Evolutionary conservation across 92 coral and sea anemone species (phyloP), one percentile per base, ranked within the genome.

Genomic region (Montipora capitata): DNA sequence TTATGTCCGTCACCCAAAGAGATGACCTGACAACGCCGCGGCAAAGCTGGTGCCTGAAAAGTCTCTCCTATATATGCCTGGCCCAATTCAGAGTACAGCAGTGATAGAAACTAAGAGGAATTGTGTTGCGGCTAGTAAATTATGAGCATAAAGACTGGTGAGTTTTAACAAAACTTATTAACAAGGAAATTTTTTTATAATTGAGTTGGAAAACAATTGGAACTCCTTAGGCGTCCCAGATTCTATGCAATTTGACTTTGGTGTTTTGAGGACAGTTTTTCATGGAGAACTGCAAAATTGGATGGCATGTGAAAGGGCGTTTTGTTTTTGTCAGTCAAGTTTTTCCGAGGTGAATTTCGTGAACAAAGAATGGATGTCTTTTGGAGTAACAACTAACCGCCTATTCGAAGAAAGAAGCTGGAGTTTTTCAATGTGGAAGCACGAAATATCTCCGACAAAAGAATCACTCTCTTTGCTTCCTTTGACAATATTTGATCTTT

Each of bases 1-100:
- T 83, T 68, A 59, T 66, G 43, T 77, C 68, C 78, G 66, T 83
- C 87, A 72, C 69, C 27, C 59, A 3, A 83, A 72, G 56, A 61
- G 79, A 73, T 71, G 48, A 56, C 38, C 61, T 45, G 86, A 49
- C 77, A 38, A 18, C 74, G 12, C 9, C 65, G 10, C 65, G 40
- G 27, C 45, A 79, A 65, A 79, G 35, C 35, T 27, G 35, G 35
- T 27, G 35, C 35, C 35, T n/a, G 38, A 68, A 70, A 81, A 54
- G 68, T 81, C 59, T 13, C 67, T 68, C 52, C 20, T 67, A 54
- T 75, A 80, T 80, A 74, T 80, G 85, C 67, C 49, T 38, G 38
- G 11, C 66, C 4, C 85, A 81, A 68, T 81, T 68, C 5, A 68
- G 18, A 61, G 40, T 16, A 11, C 38, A 44, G 40, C 52, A 35